Percentiles rank a stretch among this genome's conserved stretches.
These are phyloP conservation scores for Vanacampus margaritifer DNA, from an alignment of 2,113 vertebrate species.

Conservation along the genomic window DNA sequence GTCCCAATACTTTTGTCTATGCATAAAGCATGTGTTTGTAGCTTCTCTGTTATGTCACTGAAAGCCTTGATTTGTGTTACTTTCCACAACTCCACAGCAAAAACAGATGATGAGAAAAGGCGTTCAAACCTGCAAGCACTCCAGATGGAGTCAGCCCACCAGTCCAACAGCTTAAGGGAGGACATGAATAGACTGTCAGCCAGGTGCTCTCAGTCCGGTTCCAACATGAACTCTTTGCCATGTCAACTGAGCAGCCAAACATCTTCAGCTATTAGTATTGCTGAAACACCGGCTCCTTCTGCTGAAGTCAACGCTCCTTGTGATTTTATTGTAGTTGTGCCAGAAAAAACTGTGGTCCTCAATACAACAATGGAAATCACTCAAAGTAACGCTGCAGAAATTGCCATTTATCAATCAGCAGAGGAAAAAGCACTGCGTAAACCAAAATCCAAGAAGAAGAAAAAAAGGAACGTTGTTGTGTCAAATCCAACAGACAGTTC, in stretches of 20 bases:
- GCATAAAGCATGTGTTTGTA: background rate
- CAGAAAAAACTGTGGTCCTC: slow-evolving; percentile 51
- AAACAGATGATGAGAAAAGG: background rate
- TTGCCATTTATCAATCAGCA: slow-evolving; percentile 57
- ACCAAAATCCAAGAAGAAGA: slow-evolving; percentile 12
- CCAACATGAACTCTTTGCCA: slow-evolving; percentile 8
- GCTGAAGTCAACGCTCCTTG: background rate
- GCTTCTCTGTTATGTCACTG: background rate
- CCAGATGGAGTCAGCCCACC: background rate
- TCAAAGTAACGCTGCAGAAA: slow-evolving; percentile 36
- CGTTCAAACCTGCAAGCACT: background rate
- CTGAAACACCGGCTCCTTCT: slow-evolving; percentile 6
- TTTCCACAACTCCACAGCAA: slow-evolving; percentile 15
- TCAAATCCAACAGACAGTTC: background rate
- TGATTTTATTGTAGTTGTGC: background rate
- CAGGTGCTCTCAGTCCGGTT: slow-evolving; percentile 11
- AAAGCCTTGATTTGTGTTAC: background rate
- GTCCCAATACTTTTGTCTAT: background rate
- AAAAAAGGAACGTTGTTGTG: background rate
- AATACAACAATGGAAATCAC: slow-evolving; percentile 71
- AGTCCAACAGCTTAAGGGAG: slow-evolving; percentile 19
- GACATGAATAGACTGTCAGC: slow-evolving; percentile 32
- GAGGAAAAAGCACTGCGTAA: slow-evolving; percentile 10
- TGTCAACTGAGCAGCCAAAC: slow-evolving; percentile 1
- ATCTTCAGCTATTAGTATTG: background rate